These are phyloP conservation scores for Perdix hodgsoniae DNA, from an alignment of 2,797 vertebrate species.

Conservation along the genomic window DNA sequence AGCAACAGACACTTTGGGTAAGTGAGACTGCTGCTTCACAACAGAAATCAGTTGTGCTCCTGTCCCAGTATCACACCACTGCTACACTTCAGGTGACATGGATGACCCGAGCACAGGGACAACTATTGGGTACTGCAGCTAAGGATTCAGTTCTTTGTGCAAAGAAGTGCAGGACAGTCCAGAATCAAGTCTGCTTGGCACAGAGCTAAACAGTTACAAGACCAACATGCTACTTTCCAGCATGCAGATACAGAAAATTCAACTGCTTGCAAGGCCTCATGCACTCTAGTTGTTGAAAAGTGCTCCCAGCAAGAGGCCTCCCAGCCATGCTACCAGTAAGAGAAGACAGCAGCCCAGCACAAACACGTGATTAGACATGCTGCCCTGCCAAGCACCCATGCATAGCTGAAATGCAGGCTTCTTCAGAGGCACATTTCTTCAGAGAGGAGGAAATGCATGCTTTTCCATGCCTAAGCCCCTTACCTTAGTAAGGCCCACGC, in stretches of 20 bases:
- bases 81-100: neutral
- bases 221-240: neutral
- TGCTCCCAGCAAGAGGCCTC: neutral
- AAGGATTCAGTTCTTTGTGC: neutral
- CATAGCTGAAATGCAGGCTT: fast-evolving
- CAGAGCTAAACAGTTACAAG: fast-evolving
- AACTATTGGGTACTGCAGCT: neutral
- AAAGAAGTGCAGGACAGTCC: neutral
- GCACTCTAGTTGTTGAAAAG: neutral
- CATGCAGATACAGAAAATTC: neutral
- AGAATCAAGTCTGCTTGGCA: neutral
- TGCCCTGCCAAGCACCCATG: neutral
- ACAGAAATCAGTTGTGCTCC: neutral
- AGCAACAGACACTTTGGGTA: neutral
- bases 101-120: neutral
- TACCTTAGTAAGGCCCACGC: neutral
- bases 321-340: neutral
- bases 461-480: neutral
- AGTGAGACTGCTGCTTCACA: neutral
- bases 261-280: neutral
- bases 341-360: neutral
- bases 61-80: neutral
- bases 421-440: fast-evolving
- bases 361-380: neutral
- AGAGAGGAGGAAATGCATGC: neutral